Base-by-base conservation (phyloP, 1,140 invertebrate genomes). In the Scaptomyza hsui region DNA sequence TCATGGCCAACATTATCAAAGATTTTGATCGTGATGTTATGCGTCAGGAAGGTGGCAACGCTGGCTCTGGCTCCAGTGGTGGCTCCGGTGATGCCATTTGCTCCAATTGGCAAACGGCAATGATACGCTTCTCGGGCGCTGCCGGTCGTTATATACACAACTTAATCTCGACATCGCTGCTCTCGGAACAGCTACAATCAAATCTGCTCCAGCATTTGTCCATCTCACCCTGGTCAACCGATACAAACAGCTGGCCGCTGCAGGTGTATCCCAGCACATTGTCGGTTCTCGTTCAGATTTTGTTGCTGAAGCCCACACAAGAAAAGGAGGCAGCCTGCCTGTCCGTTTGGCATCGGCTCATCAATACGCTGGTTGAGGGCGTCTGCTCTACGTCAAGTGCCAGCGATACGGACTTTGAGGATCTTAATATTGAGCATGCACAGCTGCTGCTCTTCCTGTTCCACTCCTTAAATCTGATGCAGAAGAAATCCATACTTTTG, bases 381-480 rank as follows among this genome's bases (percentile, higher is more conserved):
- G 95, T 98, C 5, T 92, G 91, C 51, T 73, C 78, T 2, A 49
- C 53, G 10, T 42, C 60, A 3, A 44, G 63, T 3, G 75, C 79
- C 24, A 72, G 62, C 21, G 76, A 90, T 56, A 35, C 72, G 0
- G 91, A 91, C 32, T 91, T 81, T 47, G 91, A 91, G 49, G 97
- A 98, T 93, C 92, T 99, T 32, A 99, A 99, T 92, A 97, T 99
- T 7, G 98, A 99, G 91, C 98, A 99, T 92, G 95, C 97, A 0
- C 98, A 99, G 90, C 92, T 99, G 7, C 92, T 99, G 65, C 93
- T 99, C 0, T 98, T 99, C 90, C 92, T 99, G 1, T 99, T 99
- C 90, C 98, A 99, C 91, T 97, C 97, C 2, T 91, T 99, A 21
- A 98, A 97, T 80, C 92, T 99, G 21, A 98, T 98, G 96, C 97